Evolutionary conservation across 2,888 invertebrate genomes (phyloP), one percentile per base, ranked within the genome.

Genomic region (Monochamus alternatus): DNA sequence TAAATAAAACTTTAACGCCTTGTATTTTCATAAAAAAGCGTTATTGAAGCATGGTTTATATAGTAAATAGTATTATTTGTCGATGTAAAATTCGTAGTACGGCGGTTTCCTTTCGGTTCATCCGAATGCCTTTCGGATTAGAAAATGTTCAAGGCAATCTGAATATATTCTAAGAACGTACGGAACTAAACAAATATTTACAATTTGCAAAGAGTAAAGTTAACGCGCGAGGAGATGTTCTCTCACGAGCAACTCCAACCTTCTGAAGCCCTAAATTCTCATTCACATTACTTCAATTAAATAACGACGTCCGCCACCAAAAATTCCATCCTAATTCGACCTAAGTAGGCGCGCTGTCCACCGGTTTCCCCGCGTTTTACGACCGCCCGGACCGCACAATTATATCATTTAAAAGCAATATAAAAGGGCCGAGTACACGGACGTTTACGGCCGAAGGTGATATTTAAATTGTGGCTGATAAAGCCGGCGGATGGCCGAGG

Each of bases 371-470:
- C 58, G 22, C 43, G 55, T 74, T 74, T 67, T 62, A 74, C 73
- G 62, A 62, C 73, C 52, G 51, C 65, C 66, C 58, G 43, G 51
- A 68, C 63, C 38, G 51, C 44, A 32, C 38, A 64, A 74, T 74
- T 74, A 74, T 69, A 44, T 64, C 69, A 74, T 74, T 67, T 74
- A 69, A 74, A 63, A 47, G 69, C 69, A 44, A 69, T 69, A 59
- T 47, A 62, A 70, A 69, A 70, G 69, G 69, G 62, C 60, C 43
- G n/a, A 52, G 12, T 9, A 52, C 52, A 66, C 51, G 66, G 52
- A 66, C 51, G 51, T 66, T 66, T 66, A 66, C 32, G 30, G 30
- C 66, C 52, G 31, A 66, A 66, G 66, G 52, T 66, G 66, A 14
- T 47, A 64, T 64, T 55, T 64, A 64, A 64, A 38, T 47, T 47